Base-by-base conservation (phyloP, 2,888 invertebrate species). In the Tetanocera ferruginea region DNA sequence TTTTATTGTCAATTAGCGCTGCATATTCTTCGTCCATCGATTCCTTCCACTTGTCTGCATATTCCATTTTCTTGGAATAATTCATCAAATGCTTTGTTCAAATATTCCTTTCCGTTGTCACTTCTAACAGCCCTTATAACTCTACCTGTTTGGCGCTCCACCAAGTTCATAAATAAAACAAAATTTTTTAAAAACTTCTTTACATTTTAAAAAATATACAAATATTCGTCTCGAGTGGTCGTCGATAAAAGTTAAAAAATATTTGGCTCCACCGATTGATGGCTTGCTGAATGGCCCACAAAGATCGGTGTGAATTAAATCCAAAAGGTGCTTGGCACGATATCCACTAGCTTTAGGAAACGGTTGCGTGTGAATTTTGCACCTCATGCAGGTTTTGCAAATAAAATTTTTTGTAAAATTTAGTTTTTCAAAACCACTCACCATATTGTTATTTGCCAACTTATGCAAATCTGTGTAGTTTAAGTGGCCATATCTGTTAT, bases 1-100 rank as follows among this genome's bases (percentile, higher is more conserved):
- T 83, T 37, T 79, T 60, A 57, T 80, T 81, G 28, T 62, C 69
- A 19, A 77, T 78, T 28, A 81, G 52, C 19, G 80, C 77, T 37
- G 52, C 70, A 49, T 80, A 79, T 67, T 83, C 81, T 17, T 57
- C 51, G 28, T 76, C 37, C 79, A 82, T 81, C 8, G 82, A 79
- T n/a, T 78, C 51, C n/a, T 69, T 74, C 81, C 81, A 83, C n/a
- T 79, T 25, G n/a, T 71, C 25, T 23, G 43, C 75, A 9, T 80
- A 37, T 3, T 76, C 28, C n/a, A n/a, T n/a, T n/a, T n/a, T n/a
- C n/a, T n/a, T n/a, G n/a, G n/a, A n/a, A n/a, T n/a, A n/a, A n/a
- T n/a, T n/a, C n/a, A n/a, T n/a, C n/a, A n/a, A n/a, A n/a, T n/a
- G n/a, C n/a, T n/a, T n/a, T n/a, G n/a, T n/a, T n/a, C n/a, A n/a